These are phyloP conservation scores for Sphaeridia pumilis DNA, from an alignment of 2,888 invertebrate species.

Conservation along the genomic window DNA sequence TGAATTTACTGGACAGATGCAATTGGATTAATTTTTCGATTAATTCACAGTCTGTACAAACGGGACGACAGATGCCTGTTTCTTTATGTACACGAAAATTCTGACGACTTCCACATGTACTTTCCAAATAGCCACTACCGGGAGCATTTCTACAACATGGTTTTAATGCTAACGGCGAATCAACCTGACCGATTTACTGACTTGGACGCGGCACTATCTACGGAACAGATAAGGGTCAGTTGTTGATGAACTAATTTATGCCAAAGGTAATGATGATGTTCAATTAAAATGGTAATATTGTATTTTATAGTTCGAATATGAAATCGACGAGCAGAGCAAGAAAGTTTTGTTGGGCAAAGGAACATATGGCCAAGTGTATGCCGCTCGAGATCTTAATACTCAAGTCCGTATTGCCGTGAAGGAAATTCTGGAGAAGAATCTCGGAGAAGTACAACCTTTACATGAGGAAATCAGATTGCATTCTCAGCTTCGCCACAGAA, in stretches of 20 bases:
- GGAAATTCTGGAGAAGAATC: constrained; percentile 91
- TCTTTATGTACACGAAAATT: constrained; percentile 94
- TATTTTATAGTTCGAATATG: constrained; percentile 74
- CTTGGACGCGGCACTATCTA: constrained; percentile 60
- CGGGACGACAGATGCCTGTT: constrained; percentile 91
- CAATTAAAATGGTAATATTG: background rate
- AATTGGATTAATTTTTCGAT: constrained; percentile 4
- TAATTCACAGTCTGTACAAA: constrained; percentile 65
- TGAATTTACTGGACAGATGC: background rate
- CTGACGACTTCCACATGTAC: constrained; percentile 97
- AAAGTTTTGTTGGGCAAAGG: constrained; percentile 83
- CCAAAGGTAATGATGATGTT: background rate
- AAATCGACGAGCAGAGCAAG: constrained; percentile 77
- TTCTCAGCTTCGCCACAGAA: constrained; percentile 85
- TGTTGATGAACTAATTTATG: background rate
- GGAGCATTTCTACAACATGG: constrained; percentile 68
- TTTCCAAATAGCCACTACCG: constrained; percentile 80
- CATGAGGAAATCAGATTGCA: constrained; percentile 98
- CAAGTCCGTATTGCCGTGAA: constrained; percentile 94
- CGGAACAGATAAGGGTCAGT: constrained; percentile 59
- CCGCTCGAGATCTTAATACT: constrained; percentile 83
- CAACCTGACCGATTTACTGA: constrained; percentile 66
- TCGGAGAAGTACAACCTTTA: constrained; percentile 89
- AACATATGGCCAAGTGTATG: constrained; percentile 89
- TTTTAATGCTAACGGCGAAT: constrained; percentile 77